A percentile compares a stretch with the other conserved stretches of the same genome.
phyloP scores from a whole-genome alignment of 1,140 invertebrate species.

The Bombus pyrosoma region DNA sequence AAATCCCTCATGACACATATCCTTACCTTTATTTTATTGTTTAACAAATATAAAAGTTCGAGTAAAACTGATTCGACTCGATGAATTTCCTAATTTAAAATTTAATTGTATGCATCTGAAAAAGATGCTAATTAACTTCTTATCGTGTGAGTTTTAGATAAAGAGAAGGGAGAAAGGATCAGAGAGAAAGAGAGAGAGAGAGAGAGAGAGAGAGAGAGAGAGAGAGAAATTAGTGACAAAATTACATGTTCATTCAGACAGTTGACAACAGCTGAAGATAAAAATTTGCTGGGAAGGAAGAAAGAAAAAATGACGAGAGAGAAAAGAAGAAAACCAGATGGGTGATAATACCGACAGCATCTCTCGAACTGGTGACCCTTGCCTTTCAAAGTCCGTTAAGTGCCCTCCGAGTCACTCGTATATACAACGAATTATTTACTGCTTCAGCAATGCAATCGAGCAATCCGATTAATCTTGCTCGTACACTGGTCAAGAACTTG shows the following conservation, averaged over 20 bases:
- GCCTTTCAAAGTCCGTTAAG: constrained; percentile 78
- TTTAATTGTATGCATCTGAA: neutral
- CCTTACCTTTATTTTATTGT: neutral
- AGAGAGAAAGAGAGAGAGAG: neutral
- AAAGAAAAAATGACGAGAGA: neutral
- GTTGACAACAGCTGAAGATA: neutral
- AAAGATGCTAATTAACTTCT: neutral
- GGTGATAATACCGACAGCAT: constrained; percentile 44
- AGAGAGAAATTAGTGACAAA: neutral
- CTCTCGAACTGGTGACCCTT: constrained; percentile 72
- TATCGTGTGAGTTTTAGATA: neutral
- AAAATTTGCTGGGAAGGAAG: neutral
- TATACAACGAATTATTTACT: constrained; percentile 67
- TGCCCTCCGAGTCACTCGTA: constrained; percentile 71
- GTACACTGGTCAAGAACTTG: neutral
- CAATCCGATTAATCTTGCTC: constrained; percentile 34
- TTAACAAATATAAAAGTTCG: neutral
- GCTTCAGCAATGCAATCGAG: constrained; percentile 18
- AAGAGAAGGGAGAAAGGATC: neutral
- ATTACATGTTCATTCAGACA: neutral
- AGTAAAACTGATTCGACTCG: neutral
- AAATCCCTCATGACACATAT: neutral
- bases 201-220: no score
- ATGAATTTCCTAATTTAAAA: neutral
- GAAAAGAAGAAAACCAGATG: constrained; percentile 38